Evolutionary conservation across 2,888 invertebrate genomes (phyloP).

Genomic region (Parthenolecanium corni): DNA sequence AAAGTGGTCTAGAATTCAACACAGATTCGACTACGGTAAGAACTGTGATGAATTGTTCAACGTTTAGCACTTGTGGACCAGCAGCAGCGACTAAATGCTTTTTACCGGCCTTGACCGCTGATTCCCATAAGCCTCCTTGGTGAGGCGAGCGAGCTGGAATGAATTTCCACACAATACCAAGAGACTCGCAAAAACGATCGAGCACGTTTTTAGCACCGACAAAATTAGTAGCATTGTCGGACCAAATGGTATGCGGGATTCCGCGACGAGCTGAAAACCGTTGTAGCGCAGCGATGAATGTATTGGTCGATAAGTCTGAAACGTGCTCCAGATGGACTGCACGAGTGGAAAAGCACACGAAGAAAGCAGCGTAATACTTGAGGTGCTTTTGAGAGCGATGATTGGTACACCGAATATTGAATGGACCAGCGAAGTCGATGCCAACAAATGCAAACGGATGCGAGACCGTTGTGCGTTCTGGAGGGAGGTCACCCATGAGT

Average conservation of each 20-base stretch:
- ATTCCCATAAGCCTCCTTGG: constrained; percentile 34
- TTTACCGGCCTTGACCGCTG: constrained; percentile 33
- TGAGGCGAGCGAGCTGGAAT: constrained; percentile 32
- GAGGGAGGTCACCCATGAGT: constrained; percentile 30
- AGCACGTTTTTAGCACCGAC: constrained; percentile 30
- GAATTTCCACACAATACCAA: constrained; percentile 17
- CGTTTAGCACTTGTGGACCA: background rate
- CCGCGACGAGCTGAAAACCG: constrained; percentile 34
- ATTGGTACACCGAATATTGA: background rate
- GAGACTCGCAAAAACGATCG: background rate
- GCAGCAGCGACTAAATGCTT: constrained; percentile 30
- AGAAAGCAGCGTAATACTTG: constrained; percentile 19
- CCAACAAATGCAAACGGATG: constrained; percentile 28
- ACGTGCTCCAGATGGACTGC: constrained; percentile 35
- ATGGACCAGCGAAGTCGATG: constrained; percentile 13
- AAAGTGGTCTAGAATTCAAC: constrained; percentile 28
- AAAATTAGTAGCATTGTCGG: constrained; percentile 35
- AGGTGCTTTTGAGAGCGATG: background rate
- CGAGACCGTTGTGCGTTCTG: constrained; percentile 26
- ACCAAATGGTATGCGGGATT: constrained; percentile 31
- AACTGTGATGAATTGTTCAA: constrained; percentile 11
- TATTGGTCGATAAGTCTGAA: constrained; percentile 32
- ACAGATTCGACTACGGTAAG: constrained; percentile 22
- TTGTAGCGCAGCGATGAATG: constrained; percentile 33
- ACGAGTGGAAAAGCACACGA: constrained; percentile 12